These are phyloP conservation scores for Yponomeuta malinellus DNA, from an alignment of 2,888 invertebrate genomes.

Conservation along the genomic window DNA sequence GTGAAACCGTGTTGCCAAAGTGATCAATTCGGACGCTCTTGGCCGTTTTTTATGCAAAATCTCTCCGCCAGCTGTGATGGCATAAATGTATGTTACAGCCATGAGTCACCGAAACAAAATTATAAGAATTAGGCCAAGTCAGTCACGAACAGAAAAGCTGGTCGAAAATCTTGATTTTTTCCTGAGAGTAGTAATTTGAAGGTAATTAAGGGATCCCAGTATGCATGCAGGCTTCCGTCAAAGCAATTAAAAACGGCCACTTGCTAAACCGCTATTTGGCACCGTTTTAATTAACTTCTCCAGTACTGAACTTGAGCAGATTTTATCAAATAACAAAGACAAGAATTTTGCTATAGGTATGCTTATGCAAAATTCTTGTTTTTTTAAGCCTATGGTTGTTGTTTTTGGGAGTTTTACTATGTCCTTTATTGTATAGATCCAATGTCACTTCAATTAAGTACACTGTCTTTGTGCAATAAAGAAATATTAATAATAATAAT, in stretches of 20 bases:
- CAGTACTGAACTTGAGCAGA: neutral
- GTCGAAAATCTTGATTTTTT: constrained; percentile 39
- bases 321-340: neutral
- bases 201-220: constrained; percentile 36
- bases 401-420: too few species aligned
- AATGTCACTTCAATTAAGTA: too few species aligned
- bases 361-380: too few species aligned
- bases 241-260: constrained; percentile 9
- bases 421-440: too few species aligned
- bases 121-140: constrained; percentile 53
- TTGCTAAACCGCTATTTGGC: neutral
- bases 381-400: too few species aligned
- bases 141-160: constrained; percentile 31
- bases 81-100: constrained; percentile 48
- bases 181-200: constrained; percentile 39
- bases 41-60: constrained; percentile 11
- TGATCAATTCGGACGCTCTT: too few species aligned
- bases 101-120: constrained; percentile 41
- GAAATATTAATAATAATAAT: too few species aligned
- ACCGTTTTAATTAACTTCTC: neutral
- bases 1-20: too few species aligned
- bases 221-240: constrained; percentile 34
- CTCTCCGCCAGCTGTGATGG: constrained; percentile 35
- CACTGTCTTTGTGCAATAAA: too few species aligned
- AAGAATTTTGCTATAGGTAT: too few species aligned